Conservation (phyloP, 2,888 invertebrate genomes). For the Oeneis ivallda region DNA sequence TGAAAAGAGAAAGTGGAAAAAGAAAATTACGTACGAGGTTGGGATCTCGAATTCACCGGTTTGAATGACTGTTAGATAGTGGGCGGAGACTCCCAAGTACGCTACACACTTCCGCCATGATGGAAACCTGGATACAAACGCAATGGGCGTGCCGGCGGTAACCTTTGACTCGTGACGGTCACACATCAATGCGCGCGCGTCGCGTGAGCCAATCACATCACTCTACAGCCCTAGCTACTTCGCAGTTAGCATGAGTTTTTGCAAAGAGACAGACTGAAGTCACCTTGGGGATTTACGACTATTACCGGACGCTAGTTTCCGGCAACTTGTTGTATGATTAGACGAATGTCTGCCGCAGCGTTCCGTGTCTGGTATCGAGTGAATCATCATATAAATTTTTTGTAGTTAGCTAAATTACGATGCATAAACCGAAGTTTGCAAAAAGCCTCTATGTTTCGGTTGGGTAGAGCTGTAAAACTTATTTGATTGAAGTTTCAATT, state of each 20-base stretch:
- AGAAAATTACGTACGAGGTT: too few species aligned
- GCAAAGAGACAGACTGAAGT: not conserved
- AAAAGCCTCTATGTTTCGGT: not conserved
- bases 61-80: not conserved
- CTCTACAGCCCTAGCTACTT: too few species aligned
- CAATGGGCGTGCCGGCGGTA: conserved; percentile 2
- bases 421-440: conserved; percentile 2
- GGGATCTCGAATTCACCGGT: not conserved
- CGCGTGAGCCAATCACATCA: conserved; percentile 3
- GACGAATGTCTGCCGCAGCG: not conserved
- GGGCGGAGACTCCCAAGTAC: not conserved
- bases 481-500: not conserved
- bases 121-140: not conserved
- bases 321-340: conserved; percentile 4
- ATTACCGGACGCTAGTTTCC: not conserved
- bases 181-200: conserved; percentile 1
- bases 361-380: not conserved
- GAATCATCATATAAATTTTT: conserved; percentile 3
- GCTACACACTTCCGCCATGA: conserved; percentile 8
- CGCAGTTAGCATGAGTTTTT: not conserved
- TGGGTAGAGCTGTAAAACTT: not conserved
- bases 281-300: conserved; percentile 7
- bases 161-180: conserved; percentile 19
- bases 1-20: too few species aligned
- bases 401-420: not conserved